Evolutionary conservation across 2,888 invertebrate species (phyloP).

Genomic region (Lasioglossum zephyrum): DNA sequence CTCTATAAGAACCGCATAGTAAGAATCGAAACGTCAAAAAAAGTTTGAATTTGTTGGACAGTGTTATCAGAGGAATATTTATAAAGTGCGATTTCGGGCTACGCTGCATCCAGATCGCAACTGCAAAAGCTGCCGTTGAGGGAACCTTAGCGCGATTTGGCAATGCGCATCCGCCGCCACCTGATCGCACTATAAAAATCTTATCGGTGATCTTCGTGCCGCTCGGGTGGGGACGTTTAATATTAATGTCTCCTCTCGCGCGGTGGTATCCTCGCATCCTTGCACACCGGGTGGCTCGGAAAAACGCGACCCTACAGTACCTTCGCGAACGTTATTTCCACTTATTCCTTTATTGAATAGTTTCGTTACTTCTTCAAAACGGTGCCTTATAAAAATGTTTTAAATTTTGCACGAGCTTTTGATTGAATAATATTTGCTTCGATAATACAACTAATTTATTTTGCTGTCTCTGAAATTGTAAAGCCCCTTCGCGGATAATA

Average conservation of each 20-base stretch:
- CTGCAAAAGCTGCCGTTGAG: conserved; percentile 34
- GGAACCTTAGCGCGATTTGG: conserved; percentile 70
- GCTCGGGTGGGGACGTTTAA: conserved; percentile 74
- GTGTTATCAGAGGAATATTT: not conserved
- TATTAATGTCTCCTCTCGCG: conserved; percentile 78
- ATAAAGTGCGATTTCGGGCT: not conserved
- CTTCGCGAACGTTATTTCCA: too few species aligned
- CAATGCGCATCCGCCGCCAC: conserved; percentile 72
- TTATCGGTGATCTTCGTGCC: conserved; percentile 74
- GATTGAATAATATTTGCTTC: too few species aligned
- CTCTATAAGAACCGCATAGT: too few species aligned
- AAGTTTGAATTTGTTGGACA: too few species aligned
- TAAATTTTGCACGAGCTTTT: not conserved
- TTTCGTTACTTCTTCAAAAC: not conserved
- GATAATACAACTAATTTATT: too few species aligned
- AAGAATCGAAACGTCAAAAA: too few species aligned
- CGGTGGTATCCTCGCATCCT: conserved; percentile 69
- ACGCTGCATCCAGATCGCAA: not conserved
- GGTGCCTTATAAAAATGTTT: not conserved
- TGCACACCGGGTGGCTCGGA: conserved; percentile 71
- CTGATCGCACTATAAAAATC: conserved; percentile 76
- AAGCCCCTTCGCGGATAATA: too few species aligned
- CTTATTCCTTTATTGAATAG: not conserved
- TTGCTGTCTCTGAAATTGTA: too few species aligned
- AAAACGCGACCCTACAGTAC: conserved; percentile 3